Percentiles rank a stretch among this genome's conserved stretches.
phyloP scores from a whole-genome alignment of 2,797 vertebrate species.

The Pantherophis vulpinus region DNA sequence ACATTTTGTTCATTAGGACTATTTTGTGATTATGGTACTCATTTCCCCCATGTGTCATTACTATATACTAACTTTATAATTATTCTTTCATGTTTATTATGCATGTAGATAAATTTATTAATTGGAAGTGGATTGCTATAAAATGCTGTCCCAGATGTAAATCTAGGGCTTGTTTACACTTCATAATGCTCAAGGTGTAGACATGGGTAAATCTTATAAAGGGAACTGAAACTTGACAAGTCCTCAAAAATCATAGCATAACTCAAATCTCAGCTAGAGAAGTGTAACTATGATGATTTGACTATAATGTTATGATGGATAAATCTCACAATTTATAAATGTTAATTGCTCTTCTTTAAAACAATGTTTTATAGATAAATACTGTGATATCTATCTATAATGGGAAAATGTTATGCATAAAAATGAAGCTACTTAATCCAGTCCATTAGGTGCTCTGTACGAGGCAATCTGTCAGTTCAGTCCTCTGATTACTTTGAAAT shows the following conservation, averaged over 20 bases:
- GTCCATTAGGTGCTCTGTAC: rapidly evolving
- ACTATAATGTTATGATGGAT: not conserved
- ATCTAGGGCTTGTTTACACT: conserved; percentile 27
- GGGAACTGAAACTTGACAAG: not conserved
- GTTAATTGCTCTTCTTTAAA: rapidly evolving
- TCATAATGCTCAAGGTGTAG: not conserved
- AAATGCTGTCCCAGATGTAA: conserved; percentile 10
- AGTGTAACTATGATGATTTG: not conserved
- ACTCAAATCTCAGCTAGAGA: not conserved
- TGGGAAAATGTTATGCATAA: not conserved
- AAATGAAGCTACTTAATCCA: not conserved
- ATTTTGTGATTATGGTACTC: conserved; percentile 24
- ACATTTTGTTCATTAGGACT: conserved; percentile 38
- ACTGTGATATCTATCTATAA: not conserved
- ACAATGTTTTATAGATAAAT: not conserved
- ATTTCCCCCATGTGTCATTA: conserved; percentile 29
- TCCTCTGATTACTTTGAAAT: not conserved
- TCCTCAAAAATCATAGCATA: not conserved
- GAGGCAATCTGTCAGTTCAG: not conserved
- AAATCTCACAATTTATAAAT: not conserved
- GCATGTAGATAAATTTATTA: conserved; percentile 34
- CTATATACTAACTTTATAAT: not conserved
- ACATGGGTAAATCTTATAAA: conserved; percentile 19
- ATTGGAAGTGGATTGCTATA: conserved; percentile 42
- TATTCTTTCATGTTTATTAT: not conserved